Evolutionary conservation across 1,140 invertebrate species (phyloP).

Genomic region (Pseudobourletiella spinata): DNA sequence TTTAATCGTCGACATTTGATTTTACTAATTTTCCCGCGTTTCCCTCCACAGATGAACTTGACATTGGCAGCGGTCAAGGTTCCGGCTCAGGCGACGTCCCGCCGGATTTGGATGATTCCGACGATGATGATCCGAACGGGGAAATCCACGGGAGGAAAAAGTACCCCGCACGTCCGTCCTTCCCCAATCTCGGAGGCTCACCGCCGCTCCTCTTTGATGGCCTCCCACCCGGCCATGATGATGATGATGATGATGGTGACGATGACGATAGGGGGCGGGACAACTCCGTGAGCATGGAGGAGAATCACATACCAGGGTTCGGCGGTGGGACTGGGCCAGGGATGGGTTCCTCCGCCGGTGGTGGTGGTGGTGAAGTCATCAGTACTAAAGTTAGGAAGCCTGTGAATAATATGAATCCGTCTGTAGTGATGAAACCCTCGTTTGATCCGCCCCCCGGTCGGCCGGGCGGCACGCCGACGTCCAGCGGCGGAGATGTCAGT

Average conservation of each 20-base stretch:
- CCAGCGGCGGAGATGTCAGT: constrained; percentile 10
- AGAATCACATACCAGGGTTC: background rate
- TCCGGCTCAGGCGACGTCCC: constrained; percentile 35
- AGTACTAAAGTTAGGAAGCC: constrained; percentile 10
- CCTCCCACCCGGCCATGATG: constrained; percentile 44
- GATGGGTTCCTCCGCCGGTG: background rate
- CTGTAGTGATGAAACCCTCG: background rate
- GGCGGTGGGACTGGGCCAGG: constrained; percentile 45
- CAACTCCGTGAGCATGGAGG: constrained; percentile 15
- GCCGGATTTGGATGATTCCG: constrained; percentile 34
- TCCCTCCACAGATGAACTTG: constrained; percentile 26
- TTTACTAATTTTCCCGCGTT: background rate
- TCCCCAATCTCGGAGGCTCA: constrained; percentile 34
- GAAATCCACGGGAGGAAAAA: constrained; percentile 37
- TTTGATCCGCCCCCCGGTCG: background rate
- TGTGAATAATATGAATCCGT: background rate
- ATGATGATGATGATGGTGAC: constrained; percentile 38
- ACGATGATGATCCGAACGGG: constrained; percentile 32
- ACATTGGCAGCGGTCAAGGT: constrained; percentile 35
- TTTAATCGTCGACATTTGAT: background rate
- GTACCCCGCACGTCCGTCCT: constrained; percentile 25
- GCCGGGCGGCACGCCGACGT: background rate
- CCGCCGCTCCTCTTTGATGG: constrained; percentile 29
- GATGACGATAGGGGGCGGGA: constrained; percentile 29
- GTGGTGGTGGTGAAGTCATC: constrained; percentile 13